A percentile compares a stretch with the other conserved stretches of the same genome.
Evolutionary conservation across 2,113 vertebrate genomes (phyloP).

Genomic region (Vireo altiloquus): DNA sequence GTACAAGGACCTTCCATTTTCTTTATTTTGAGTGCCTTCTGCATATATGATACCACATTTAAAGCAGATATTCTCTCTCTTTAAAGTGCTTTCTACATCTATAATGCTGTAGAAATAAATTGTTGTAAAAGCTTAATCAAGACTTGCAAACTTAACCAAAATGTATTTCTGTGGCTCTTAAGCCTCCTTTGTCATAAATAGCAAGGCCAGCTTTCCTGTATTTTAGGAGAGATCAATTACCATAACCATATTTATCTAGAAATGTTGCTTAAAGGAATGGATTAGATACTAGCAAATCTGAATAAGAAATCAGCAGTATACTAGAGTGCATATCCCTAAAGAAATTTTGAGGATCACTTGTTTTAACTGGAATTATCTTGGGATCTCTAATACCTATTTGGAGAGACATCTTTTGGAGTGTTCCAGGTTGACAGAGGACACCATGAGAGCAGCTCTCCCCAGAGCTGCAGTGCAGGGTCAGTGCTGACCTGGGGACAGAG

Average conservation of each 20-base stretch:
- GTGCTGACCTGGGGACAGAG: not conserved
- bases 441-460: not conserved
- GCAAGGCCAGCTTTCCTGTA: not conserved
- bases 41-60: not conserved
- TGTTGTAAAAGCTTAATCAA: not conserved
- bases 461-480: not conserved
- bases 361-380: not conserved
- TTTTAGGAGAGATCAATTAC: not conserved
- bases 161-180: not conserved
- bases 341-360: not conserved
- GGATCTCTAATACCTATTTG: not conserved
- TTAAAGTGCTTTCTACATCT: not conserved
- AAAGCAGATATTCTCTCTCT: not conserved
- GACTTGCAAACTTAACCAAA: not conserved
- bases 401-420: not conserved
- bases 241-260: not conserved
- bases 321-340: not conserved
- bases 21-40: slow-evolving; percentile 11
- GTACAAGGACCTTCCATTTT: not conserved
- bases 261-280: not conserved
- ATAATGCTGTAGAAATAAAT: not conserved
- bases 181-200: not conserved
- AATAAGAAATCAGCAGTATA: not conserved
- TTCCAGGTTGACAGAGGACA: not conserved
- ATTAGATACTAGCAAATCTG: not conserved